phyloP scores from a whole-genome alignment of 2,113 vertebrate genomes.

The Ceyx cyanopectus region DNA sequence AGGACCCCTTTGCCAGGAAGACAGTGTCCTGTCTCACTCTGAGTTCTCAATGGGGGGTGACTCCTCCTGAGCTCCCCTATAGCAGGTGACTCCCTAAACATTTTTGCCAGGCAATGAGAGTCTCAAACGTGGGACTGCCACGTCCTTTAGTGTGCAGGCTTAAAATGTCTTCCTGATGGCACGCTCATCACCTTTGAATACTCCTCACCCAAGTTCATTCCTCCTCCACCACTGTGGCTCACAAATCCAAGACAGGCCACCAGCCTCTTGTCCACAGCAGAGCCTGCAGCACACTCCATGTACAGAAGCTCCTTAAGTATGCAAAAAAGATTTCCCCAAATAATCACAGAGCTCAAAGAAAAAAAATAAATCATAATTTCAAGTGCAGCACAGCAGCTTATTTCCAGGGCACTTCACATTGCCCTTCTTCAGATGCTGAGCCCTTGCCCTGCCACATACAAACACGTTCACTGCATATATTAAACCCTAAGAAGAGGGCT shows the following conservation, averaged over 20 bases:
- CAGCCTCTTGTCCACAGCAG: background rate
- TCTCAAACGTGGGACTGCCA: background rate
- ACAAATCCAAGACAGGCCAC: background rate
- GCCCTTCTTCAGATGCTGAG: background rate
- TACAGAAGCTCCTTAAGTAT: background rate
- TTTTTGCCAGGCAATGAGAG: background rate
- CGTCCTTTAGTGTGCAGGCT: background rate
- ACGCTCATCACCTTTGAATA: background rate
- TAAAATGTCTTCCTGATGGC: background rate
- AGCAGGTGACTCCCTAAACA: rapidly evolving
- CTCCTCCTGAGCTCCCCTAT: background rate
- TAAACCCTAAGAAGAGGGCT: background rate
- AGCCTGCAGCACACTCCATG: rapidly evolving
- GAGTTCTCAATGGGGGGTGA: background rate
- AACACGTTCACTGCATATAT: background rate
- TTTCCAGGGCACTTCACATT: background rate
- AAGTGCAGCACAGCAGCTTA: background rate
- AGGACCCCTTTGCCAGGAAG: background rate
- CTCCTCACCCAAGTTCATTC: background rate
- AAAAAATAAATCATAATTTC: background rate
- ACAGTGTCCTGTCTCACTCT: background rate
- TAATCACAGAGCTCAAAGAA: background rate
- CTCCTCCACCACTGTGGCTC: rapidly evolving
- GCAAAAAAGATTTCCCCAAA: background rate
- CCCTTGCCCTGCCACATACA: background rate